phyloP scores from a whole-genome alignment of 2,797 vertebrate species.

The Melopsittacus undulatus region DNA sequence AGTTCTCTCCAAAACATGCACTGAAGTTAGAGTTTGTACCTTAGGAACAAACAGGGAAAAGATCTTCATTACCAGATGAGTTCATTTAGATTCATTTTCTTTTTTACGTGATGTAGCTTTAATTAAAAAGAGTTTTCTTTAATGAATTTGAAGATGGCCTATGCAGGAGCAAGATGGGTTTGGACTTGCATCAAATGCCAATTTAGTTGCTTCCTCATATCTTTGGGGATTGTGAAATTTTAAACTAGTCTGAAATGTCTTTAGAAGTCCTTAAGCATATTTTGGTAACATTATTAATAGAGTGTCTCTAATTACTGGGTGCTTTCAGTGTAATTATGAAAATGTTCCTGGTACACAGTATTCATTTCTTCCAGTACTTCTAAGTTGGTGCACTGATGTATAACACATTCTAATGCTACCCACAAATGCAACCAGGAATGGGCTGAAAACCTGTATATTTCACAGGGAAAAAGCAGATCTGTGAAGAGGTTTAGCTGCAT shows the following conservation, averaged over 20 bases:
- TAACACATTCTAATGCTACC: neutral
- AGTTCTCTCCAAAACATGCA: neutral
- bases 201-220: conserved; percentile 10
- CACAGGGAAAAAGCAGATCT: neutral
- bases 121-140: conserved; percentile 14
- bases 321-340: conserved; percentile 52
- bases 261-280: conserved; percentile 45
- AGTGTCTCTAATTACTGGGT: conserved; percentile 51
- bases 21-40: neutral
- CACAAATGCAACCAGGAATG: neutral
- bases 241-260: conserved; percentile 50
- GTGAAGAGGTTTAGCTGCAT: neutral
- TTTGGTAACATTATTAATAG: conserved; percentile 62
- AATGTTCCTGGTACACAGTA: neutral
- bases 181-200: conserved; percentile 29
- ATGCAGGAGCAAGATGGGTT: neutral
- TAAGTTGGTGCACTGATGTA: neutral
- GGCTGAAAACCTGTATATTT: neutral
- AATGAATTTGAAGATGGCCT: conserved; percentile 29
- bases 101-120: neutral
- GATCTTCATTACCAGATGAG: neutral
- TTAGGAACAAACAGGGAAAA: neutral
- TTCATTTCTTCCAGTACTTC: neutral
- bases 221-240: conserved; percentile 44
- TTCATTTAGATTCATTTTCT: conserved; percentile 1